Percentiles rank a stretch among this genome's conserved stretches.
Conservation (phyloP, 2,797 vertebrate species). For the Hapalemur alaotrensis region DNA sequence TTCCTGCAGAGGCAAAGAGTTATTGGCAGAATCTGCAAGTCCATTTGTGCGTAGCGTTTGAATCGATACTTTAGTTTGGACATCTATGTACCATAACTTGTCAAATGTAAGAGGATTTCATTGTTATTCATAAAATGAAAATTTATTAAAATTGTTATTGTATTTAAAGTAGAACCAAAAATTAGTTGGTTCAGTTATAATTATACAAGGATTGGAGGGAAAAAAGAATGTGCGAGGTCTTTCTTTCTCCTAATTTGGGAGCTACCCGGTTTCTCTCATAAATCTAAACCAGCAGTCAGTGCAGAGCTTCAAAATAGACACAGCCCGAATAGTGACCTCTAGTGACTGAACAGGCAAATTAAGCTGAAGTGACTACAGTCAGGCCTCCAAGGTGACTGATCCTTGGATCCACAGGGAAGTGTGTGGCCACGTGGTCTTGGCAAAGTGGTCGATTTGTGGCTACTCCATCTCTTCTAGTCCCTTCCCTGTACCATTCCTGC, state of each 20-base stretch:
- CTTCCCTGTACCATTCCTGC: neutral
- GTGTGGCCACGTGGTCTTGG: too few species aligned
- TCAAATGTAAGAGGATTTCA: neutral
- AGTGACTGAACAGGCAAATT: conserved; percentile 46
- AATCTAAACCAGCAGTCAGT: neutral
- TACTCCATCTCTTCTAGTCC: neutral
- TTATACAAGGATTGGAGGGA: neutral
- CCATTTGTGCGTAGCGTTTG: rapidly evolving
- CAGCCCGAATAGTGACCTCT: conserved; percentile 75
- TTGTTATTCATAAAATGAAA: neutral
- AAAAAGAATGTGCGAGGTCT: neutral
- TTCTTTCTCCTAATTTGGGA: neutral
- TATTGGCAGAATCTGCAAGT: neutral
- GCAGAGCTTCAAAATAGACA: neutral
- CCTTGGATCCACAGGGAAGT: neutral
- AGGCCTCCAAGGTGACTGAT: too few species aligned
- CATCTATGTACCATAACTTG: neutral
- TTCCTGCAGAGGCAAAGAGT: neutral
- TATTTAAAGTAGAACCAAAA: neutral
- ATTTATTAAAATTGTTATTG: neutral
- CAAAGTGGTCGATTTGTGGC: neutral
- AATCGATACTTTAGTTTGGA: neutral
- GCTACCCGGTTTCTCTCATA: neutral
- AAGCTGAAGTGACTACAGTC: neutral
- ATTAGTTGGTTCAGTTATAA: neutral